Evolutionary conservation across 1,140 invertebrate species (phyloP).

Genomic region (Calliopsis andreniformis): DNA sequence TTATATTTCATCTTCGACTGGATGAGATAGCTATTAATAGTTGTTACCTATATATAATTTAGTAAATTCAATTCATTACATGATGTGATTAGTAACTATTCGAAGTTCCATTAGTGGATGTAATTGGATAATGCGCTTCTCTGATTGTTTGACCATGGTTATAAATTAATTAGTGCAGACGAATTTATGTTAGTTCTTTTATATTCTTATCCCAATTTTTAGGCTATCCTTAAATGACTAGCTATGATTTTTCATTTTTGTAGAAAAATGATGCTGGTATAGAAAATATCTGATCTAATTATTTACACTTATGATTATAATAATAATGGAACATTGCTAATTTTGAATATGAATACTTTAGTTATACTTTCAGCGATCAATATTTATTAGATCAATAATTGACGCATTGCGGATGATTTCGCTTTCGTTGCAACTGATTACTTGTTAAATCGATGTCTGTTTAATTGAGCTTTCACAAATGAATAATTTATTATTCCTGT

Average conservation of each 20-base stretch:
- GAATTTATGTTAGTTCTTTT: background rate
- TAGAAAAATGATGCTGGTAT: no score
- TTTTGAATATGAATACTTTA: background rate
- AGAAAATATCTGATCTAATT: no score
- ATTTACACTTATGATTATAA: no score
- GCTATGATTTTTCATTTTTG: no score
- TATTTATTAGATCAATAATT: constrained; percentile 7
- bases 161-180: background rate
- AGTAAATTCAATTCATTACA: background rate
- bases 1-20: no score
- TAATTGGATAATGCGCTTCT: background rate
- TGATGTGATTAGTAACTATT: background rate
- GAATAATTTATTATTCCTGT: no score
- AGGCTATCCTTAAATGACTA: no score
- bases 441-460: background rate
- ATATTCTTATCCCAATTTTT: background rate
- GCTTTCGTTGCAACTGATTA: background rate
- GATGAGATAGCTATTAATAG: background rate
- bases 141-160: background rate
- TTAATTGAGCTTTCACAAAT: background rate
- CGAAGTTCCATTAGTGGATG: background rate
- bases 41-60: background rate
- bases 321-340: no score
- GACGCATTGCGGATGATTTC: background rate
- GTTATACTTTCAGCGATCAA: background rate